A percentile compares a stretch with the other conserved stretches of the same genome.
Evolutionary conservation across 1,140 invertebrate genomes (phyloP).

Genomic region (Lasaia peninsularis): DNA sequence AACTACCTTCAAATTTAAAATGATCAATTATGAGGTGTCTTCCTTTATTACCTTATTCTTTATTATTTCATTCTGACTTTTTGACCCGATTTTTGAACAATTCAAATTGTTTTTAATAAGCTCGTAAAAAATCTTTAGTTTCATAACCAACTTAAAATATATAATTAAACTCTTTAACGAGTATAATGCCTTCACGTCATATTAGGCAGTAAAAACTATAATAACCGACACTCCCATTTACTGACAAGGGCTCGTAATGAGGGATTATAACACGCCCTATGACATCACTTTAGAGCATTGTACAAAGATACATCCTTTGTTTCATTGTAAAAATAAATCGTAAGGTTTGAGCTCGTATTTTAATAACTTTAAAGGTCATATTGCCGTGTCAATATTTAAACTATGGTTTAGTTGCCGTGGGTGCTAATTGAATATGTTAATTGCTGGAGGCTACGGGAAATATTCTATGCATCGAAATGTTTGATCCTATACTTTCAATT

Average conservation of each 20-base stretch:
- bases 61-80: too few species aligned
- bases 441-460: conserved; percentile 2
- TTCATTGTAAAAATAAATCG: not conserved
- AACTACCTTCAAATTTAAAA: too few species aligned
- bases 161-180: not conserved
- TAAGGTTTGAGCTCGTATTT: not conserved
- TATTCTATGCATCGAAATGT: not conserved
- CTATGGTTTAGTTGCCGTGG: conserved; percentile 8
- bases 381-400: not conserved
- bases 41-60: too few species aligned
- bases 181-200: not conserved
- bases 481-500: too few species aligned
- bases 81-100: too few species aligned
- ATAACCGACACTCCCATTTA: conserved; percentile 1
- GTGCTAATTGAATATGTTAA: conserved; percentile 18
- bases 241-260: conserved; percentile 23
- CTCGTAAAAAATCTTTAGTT: too few species aligned
- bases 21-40: too few species aligned
- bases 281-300: conserved; percentile 21
- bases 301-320: not conserved
- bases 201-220: conserved; percentile 8
- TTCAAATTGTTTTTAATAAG: too few species aligned
- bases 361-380: not conserved
- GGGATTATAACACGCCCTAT: conserved; percentile 25
- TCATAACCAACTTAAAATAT: too few species aligned